phyloP scores from a whole-genome alignment of 2,888 invertebrate genomes.

The Clistopyga incitator region DNA sequence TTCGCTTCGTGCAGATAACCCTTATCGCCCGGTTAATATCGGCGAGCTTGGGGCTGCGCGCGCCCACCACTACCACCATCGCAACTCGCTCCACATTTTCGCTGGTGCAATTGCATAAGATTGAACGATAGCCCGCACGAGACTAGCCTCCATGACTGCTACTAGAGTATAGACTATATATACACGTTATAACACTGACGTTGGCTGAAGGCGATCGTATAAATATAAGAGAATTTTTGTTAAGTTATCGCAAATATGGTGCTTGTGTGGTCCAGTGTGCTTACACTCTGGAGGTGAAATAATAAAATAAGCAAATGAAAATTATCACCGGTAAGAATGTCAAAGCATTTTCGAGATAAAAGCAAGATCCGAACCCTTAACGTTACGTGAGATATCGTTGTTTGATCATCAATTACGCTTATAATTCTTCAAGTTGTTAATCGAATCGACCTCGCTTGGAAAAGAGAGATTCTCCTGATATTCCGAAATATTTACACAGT shows the following conservation, averaged over 20 bases:
- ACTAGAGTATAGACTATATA: slow-evolving; percentile 16
- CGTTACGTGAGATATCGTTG: background rate
- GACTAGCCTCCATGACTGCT: slow-evolving; percentile 55
- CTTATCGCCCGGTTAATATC: slow-evolving; percentile 71
- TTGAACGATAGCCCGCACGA: slow-evolving; percentile 80
- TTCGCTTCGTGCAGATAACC: slow-evolving; percentile 69
- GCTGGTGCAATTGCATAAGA: slow-evolving; percentile 80
- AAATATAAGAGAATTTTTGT: slow-evolving; percentile 72
- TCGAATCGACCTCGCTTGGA: background rate
- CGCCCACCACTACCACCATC: slow-evolving; percentile 30
- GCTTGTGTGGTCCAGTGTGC: slow-evolving; percentile 35
- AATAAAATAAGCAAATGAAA: background rate
- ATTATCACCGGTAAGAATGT: background rate
- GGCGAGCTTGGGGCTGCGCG: slow-evolving; percentile 43
- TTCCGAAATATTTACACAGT: background rate
- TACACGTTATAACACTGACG: slow-evolving; percentile 29
- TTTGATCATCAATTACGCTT: background rate
- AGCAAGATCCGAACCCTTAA: background rate
- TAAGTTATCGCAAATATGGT: slow-evolving; percentile 72
- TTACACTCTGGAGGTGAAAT: background rate
- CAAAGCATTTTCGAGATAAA: background rate
- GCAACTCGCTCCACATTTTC: slow-evolving; percentile 79
- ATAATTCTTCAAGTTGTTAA: background rate
- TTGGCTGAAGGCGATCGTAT: slow-evolving; percentile 41
- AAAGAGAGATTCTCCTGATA: background rate